These are phyloP conservation scores for Drosophila nr. perissopoda DNA, from an alignment of 2,888 invertebrate genomes.

Conservation along the genomic window DNA sequence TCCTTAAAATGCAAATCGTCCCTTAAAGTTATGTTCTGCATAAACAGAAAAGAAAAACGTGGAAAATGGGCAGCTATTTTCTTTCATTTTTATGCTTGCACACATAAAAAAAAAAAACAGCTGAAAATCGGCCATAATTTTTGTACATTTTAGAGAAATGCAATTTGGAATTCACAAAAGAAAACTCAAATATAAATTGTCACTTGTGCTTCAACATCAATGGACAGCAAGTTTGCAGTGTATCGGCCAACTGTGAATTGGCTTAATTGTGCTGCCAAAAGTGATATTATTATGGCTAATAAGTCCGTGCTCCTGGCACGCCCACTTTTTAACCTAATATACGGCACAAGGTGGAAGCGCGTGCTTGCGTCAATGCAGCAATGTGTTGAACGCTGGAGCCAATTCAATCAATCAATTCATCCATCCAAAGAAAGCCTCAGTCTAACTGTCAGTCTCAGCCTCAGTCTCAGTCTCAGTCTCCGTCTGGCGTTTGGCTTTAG, in stretches of 20 bases:
- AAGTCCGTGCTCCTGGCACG: conserved; percentile 7
- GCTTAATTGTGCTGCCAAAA: conserved; percentile 5
- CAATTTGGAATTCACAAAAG: neutral
- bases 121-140: neutral
- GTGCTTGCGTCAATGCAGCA: neutral
- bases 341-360: neutral
- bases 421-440: conserved; percentile 20
- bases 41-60: too few species aligned
- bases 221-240: conserved; percentile 4
- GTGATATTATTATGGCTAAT: neutral
- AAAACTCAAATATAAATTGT: neutral
- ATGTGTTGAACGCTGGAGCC: neutral
- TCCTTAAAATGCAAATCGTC: too few species aligned
- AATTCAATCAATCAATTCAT: neutral
- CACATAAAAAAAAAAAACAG: neutral
- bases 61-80: neutral
- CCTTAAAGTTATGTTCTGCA: too few species aligned
- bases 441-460: too few species aligned
- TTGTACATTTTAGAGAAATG: neutral
- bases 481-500: neutral
- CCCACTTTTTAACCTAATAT: conserved; percentile 12
- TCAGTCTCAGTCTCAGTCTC: neutral
- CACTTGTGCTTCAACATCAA: neutral
- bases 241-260: conserved; percentile 21
- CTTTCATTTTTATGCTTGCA: neutral